Conservation (phyloP, 2,113 vertebrate species). For the Seriola rivoliana region DNA sequence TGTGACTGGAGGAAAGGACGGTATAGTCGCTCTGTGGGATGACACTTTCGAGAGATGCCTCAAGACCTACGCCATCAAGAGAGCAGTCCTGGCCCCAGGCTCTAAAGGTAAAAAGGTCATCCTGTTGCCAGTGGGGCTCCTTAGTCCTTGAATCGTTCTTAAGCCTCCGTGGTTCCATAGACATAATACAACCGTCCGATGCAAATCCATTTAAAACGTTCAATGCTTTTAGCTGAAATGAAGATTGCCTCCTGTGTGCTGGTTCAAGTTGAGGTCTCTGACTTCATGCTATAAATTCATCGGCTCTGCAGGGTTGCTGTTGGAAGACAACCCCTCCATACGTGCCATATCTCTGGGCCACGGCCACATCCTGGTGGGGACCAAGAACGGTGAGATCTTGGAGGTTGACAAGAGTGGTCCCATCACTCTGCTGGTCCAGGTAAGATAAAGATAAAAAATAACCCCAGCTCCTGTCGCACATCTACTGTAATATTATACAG, state of each 20-base stretch:
- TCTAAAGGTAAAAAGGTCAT: slow-evolving; percentile 92
- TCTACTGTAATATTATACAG: background rate
- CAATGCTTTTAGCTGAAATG: slow-evolving; percentile 47
- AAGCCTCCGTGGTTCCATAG: background rate
- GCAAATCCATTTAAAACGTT: slow-evolving; percentile 44
- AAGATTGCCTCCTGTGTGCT: slow-evolving; percentile 9
- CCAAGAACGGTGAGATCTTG: slow-evolving; percentile 98
- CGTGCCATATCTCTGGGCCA: slow-evolving; percentile 99
- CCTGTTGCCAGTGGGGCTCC: background rate
- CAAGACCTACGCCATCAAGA: slow-evolving; percentile 98
- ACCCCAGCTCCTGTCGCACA: slow-evolving; percentile 17
- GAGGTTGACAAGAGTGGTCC: slow-evolving; percentile 99
- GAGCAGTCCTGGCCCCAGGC: slow-evolving; percentile 94
- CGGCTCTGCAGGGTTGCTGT: slow-evolving; percentile 89
- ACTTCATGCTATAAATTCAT: slow-evolving; percentile 36
- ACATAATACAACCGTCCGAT: slow-evolving; percentile 19
- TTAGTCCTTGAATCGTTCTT: slow-evolving; percentile 6
- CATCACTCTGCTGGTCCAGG: slow-evolving; percentile 90
- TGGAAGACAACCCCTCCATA: slow-evolving; percentile 99
- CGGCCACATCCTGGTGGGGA: slow-evolving; percentile 97
- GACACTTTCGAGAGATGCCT: slow-evolving; percentile 98
- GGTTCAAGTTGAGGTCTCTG: slow-evolving; percentile 22
- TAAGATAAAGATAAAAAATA: slow-evolving; percentile 34
- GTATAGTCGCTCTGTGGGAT: slow-evolving; percentile 96
- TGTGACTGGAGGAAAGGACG: slow-evolving; percentile 98